Conservation (phyloP, 2,888 invertebrate species). For the Agapostemon virescens region DNA sequence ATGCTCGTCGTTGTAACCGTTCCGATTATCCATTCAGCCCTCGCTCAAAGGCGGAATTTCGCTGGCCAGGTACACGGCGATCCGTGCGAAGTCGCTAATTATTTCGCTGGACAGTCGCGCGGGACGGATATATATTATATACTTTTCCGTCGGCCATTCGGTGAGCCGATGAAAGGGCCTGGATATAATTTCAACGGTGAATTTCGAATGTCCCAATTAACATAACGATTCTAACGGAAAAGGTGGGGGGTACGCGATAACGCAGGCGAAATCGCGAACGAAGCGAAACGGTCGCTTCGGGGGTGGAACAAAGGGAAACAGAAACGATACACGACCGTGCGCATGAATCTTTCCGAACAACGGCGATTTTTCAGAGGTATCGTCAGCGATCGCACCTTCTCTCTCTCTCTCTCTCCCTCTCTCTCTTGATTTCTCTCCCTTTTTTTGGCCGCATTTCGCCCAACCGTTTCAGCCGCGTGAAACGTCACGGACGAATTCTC, state of each 20-base stretch:
- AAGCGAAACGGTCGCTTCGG: neutral
- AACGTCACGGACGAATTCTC: conserved; percentile 65
- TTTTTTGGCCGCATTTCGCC: conserved; percentile 39
- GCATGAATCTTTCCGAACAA: conserved; percentile 60
- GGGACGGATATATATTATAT: neutral
- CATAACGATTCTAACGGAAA: conserved; percentile 4
- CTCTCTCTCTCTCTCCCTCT: conserved; percentile 30
- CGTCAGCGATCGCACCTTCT: conserved; percentile 61
- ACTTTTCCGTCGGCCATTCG: neutral
- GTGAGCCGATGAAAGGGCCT: neutral
- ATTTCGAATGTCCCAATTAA: conserved; percentile 1
- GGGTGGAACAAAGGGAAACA: conserved; percentile 47
- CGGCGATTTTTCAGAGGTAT: conserved; percentile 62
- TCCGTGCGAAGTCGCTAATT: neutral
- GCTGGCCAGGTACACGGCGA: neutral
- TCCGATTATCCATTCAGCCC: neutral
- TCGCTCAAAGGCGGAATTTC: conserved; percentile 1
- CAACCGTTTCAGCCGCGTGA: conserved; percentile 52
- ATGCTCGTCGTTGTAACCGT: neutral
- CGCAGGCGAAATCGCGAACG: neutral
- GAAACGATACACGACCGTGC: conserved; percentile 38
- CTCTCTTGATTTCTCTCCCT: conserved; percentile 25
- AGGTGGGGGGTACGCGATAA: neutral
- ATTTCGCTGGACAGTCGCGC: conserved; percentile 1
- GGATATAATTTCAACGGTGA: neutral